Conservation (phyloP, 2,113 vertebrate species). For the Menidia beryllina region DNA sequence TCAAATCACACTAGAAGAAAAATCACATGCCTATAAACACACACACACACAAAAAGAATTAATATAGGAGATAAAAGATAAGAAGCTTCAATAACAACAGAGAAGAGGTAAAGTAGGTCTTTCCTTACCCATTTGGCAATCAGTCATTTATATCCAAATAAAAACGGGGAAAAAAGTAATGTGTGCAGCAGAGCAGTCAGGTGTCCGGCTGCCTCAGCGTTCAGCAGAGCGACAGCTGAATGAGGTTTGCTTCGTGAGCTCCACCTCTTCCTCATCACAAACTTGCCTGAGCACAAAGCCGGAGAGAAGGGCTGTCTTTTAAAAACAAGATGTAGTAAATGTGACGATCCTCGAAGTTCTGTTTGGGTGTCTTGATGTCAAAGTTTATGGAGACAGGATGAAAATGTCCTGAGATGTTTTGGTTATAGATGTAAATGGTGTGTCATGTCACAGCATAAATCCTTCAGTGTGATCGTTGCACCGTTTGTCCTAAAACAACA, state of each 20-base stretch:
- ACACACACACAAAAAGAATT: not conserved
- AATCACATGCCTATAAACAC: not conserved
- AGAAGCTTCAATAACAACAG: not conserved
- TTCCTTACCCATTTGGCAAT: slow-evolving; percentile 77
- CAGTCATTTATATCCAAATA: slow-evolving; percentile 67
- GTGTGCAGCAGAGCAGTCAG: not conserved
- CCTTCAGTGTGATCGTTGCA: too few species aligned
- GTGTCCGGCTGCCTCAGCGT: not conserved
- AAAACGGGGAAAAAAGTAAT: fast-evolving
- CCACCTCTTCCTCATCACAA: slow-evolving; percentile 47
- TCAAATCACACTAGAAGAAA: not conserved
- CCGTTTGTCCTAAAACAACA: too few species aligned
- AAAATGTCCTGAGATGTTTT: too few species aligned
- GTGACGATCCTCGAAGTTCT: too few species aligned
- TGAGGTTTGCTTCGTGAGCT: slow-evolving; percentile 28
- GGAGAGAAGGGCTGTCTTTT: not conserved
- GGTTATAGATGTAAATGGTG: too few species aligned
- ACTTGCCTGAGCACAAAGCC: not conserved
- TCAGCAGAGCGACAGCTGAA: slow-evolving; percentile 15
- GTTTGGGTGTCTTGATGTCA: too few species aligned
- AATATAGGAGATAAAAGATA: not conserved
- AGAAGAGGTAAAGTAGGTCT: slow-evolving; percentile 8
- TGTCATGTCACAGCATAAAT: too few species aligned
- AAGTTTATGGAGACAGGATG: too few species aligned
- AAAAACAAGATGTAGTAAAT: slow-evolving; percentile 28